Base-by-base conservation (phyloP, 2,113 vertebrate genomes). In the Suricata suricatta region DNA sequence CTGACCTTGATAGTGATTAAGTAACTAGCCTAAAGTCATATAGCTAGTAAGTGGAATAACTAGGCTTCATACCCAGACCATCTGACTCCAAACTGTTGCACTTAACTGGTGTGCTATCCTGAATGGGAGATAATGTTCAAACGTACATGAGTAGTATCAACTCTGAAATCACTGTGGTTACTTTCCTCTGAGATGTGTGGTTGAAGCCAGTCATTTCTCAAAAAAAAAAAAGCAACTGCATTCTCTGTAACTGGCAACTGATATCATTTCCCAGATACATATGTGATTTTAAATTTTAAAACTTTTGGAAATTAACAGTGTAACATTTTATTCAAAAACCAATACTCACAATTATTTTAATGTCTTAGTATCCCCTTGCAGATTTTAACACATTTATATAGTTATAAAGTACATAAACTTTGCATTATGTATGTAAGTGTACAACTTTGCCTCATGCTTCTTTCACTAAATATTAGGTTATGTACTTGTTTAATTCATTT, bases 291-390 rank as follows among this genome's bases (percentile, higher is more conserved):
- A 35, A 29, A 77, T 69, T 90, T 88, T 80, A 93, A 88, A 94
- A 85, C 91, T 77, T 31, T 44, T 76, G 54, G 31, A 44, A 76
- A 93, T 71, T 93, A 52, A 87, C 41, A 79, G 83, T 79, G 63
- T 72, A 80, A 94, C 7, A 50, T 88, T 72, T 90, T 93, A 66
- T 76, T 95, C 76, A 90, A 54, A 83, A 93, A 13, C 27, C 16
- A 38, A 74, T 35, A 33, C 11, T 83, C 68, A 92, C 6, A 72
- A 50, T 52, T 86, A 92, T 92, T 85, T 97, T 96, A 76, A 89
- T 82, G 13, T n/a, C 74, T 92, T 79, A 54, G 2, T 50, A 81
- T 71, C 41, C 81, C 50, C 29, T 87, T 31, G 44, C 2, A 82
- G 17, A 88, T 41, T 8, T 68, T 84, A 83, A 60, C 10, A 21